phyloP scores from a whole-genome alignment of 2,888 invertebrate genomes.

The Drosophila phalerata region DNA sequence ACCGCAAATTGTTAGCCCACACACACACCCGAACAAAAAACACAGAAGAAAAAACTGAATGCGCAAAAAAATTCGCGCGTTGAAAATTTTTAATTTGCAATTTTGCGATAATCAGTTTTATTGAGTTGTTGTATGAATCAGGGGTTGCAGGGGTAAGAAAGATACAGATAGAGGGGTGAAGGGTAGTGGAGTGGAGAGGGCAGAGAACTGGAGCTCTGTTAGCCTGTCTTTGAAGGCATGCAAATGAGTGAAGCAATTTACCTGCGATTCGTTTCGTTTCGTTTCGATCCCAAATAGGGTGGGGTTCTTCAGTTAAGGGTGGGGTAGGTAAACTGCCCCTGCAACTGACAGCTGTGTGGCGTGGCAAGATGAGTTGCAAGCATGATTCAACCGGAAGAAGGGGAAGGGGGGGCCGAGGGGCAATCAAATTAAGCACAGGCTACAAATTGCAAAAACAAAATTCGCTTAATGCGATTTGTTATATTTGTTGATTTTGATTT shows the following conservation, averaged over 20 bases:
- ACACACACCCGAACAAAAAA: background rate
- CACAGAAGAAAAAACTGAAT: background rate
- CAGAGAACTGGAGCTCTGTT: background rate
- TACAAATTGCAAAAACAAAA: slow-evolving; percentile 49
- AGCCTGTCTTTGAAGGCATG: slow-evolving; percentile 47
- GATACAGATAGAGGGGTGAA: background rate
- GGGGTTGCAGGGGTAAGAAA: background rate
- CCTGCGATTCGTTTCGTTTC: slow-evolving; percentile 29
- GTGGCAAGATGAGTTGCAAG: slow-evolving; percentile 12
- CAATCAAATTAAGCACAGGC: slow-evolving; percentile 60
- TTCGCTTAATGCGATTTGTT: slow-evolving; percentile 56
- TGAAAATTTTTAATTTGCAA: slow-evolving; percentile 68
- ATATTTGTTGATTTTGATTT: slow-evolving; percentile 48
- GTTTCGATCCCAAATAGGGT: too few species aligned
- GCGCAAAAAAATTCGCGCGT: slow-evolving; percentile 22
- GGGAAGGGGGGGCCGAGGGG: background rate
- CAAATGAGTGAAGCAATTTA: slow-evolving; percentile 65
- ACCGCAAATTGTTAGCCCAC: background rate
- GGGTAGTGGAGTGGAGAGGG: background rate
- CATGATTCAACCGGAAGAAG: background rate
- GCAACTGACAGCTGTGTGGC: slow-evolving; percentile 54
- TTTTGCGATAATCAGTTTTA: slow-evolving; percentile 79
- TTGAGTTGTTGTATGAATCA: slow-evolving; percentile 51
- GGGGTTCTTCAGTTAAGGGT: background rate
- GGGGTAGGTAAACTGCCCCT: slow-evolving; percentile 12